phyloP scores from a whole-genome alignment of 2,888 invertebrate species.

The Cryptus viduatorius region DNA sequence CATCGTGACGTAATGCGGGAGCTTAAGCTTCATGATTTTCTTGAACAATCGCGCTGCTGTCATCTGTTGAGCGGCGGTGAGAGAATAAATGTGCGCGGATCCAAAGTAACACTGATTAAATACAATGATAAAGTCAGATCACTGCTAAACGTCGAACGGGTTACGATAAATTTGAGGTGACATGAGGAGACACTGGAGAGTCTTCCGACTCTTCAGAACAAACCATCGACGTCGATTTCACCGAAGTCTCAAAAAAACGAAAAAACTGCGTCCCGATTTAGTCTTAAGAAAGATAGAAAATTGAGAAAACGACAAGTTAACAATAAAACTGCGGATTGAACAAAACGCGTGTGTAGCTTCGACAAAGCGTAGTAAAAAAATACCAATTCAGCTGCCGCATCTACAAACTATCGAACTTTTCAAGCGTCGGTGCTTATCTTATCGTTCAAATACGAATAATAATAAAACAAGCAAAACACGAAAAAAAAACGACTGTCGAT shows the following conservation, averaged over 20 bases:
- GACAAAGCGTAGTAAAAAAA: constrained; percentile 11
- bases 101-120: constrained; percentile 92
- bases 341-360: background rate
- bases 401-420: constrained; percentile 9
- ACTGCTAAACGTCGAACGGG: constrained; percentile 92
- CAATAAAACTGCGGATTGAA: constrained; percentile 40
- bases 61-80: constrained; percentile 92
- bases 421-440: constrained; percentile 38
- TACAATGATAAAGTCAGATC: constrained; percentile 94
- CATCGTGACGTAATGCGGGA: constrained; percentile 87
- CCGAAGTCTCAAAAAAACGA: constrained; percentile 65
- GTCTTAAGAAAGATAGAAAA: constrained; percentile 55
- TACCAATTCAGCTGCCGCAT: constrained; percentile 11
- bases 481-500: constrained; percentile 23
- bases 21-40: constrained; percentile 92
- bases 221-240: constrained; percentile 78
- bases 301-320: constrained; percentile 55
- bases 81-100: constrained; percentile 92
- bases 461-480: constrained; percentile 2
- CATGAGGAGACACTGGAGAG: constrained; percentile 81
- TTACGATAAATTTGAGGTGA: constrained; percentile 88
- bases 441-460: constrained; percentile 18
- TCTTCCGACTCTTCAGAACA: constrained; percentile 71
- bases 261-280: constrained; percentile 48
- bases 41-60: constrained; percentile 92